Percentiles rank a stretch among this genome's conserved stretches.
Evolutionary conservation across 1,140 invertebrate genomes (phyloP).

Genomic region (Uloborus diversus): DNA sequence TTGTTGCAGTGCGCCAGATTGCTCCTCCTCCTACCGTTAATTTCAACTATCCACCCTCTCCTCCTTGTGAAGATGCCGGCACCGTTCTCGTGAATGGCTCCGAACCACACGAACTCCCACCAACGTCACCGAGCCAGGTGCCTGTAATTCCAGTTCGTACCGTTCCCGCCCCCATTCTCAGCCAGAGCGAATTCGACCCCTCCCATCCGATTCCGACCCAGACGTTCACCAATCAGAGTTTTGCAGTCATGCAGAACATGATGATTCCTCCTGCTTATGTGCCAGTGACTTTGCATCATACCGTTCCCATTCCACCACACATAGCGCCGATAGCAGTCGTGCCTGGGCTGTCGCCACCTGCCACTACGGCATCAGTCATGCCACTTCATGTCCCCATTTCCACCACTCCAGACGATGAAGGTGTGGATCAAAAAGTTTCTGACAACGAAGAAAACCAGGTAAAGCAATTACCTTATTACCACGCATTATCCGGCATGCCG

Average conservation of each 20-base stretch:
- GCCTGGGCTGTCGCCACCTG: background rate
- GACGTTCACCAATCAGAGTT: constrained; percentile 60
- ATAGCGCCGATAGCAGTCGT: constrained; percentile 41
- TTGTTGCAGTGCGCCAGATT: constrained; percentile 65
- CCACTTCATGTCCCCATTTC: background rate
- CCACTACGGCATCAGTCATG: background rate
- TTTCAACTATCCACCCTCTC: background rate
- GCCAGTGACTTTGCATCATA: constrained; percentile 48
- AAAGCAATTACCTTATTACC: no score
- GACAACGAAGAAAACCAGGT: background rate
- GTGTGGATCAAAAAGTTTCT: background rate
- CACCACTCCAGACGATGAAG: background rate
- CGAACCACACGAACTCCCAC: constrained; percentile 1
- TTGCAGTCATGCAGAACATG: constrained; percentile 50
- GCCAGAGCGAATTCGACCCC: constrained; percentile 41
- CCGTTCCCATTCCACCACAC: background rate
- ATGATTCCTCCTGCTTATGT: constrained; percentile 42
- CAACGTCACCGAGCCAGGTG: background rate
- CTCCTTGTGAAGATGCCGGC: constrained; percentile 15
- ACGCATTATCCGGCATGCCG: no score
- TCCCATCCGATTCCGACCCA: constrained; percentile 59
- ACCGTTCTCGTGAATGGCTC: constrained; percentile 2
- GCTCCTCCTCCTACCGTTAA: constrained; percentile 53
- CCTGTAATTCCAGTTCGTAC: background rate
- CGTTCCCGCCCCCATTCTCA: background rate